Evolutionary conservation across 2,888 invertebrate genomes (phyloP).

Genomic region (Galerucella pusilla): DNA sequence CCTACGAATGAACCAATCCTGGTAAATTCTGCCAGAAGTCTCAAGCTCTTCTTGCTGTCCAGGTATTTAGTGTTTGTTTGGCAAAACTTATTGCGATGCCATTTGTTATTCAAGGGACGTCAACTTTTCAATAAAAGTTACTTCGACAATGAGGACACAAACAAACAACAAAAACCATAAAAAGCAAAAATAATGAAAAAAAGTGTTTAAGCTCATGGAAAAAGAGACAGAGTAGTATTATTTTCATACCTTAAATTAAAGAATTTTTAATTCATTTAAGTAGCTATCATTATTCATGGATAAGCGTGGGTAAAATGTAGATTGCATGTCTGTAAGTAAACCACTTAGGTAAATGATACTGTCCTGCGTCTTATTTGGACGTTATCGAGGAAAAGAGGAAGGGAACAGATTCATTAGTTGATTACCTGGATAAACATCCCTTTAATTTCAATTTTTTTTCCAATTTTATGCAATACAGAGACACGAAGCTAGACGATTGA

Average conservation of each 20-base stretch:
- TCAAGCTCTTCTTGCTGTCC: too few relatives aligned
- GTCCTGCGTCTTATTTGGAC: conserved; percentile 57
- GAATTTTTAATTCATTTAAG: conserved; percentile 47
- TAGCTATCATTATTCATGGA: conserved; percentile 44
- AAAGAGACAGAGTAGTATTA: neutral
- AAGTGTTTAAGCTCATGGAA: neutral
- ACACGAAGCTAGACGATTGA: conserved; percentile 13
- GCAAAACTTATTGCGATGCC: too few relatives aligned
- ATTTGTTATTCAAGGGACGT: too few relatives aligned
- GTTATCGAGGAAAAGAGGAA: conserved; percentile 35
- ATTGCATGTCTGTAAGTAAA: conserved; percentile 60
- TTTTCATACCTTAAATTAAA: conserved; percentile 24
- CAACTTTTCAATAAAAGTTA: too few relatives aligned
- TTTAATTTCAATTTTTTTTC: conserved; percentile 30
- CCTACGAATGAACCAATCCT: too few relatives aligned
- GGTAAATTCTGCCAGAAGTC: too few relatives aligned
- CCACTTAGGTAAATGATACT: conserved; percentile 60
- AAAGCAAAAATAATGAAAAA: too few relatives aligned
- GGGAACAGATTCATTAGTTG: conserved; percentile 44
- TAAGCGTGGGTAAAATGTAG: conserved; percentile 48
- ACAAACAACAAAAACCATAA: too few relatives aligned
- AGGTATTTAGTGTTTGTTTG: too few relatives aligned
- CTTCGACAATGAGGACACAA: too few relatives aligned
- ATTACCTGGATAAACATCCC: conserved; percentile 43
- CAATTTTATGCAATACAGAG: conserved; percentile 52